Evolutionary conservation across 2,888 invertebrate genomes (phyloP).

Genomic region (Panorpa germanica): DNA sequence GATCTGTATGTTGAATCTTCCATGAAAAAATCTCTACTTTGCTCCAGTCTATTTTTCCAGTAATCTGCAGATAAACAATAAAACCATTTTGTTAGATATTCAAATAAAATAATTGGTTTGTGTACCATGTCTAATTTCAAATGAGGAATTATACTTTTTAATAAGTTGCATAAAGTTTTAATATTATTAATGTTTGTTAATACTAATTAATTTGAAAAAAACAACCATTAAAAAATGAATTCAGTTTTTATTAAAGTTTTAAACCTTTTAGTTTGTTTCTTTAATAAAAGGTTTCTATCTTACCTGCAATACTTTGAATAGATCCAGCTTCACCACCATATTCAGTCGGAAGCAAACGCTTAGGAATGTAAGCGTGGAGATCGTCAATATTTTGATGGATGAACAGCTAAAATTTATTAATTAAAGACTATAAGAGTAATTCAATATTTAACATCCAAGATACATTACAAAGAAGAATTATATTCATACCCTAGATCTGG

Average conservation of each 20-base stretch:
- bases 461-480: constrained; percentile 1
- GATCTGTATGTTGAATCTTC: constrained; percentile 25
- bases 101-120: constrained; percentile 1
- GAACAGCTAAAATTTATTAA: constrained; percentile 24
- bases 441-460: background rate
- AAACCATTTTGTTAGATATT: constrained; percentile 4
- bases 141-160: no score
- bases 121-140: no score
- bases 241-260: constrained; percentile 8
- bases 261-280: no score
- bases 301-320: constrained; percentile 29
- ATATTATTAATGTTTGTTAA: no score
- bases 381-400: constrained; percentile 28
- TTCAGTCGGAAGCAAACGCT: constrained; percentile 29
- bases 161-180: constrained; percentile 6
- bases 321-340: constrained; percentile 34
- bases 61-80: constrained; percentile 18
- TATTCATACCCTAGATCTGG: constrained; percentile 29
- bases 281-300: no score
- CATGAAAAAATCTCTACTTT: constrained; percentile 27
- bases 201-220: no score
- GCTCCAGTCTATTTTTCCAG: constrained; percentile 28
- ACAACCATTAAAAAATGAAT: constrained; percentile 4
- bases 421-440: background rate
- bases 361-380: constrained; percentile 29